Evolutionary conservation across 2,797 vertebrate genomes (phyloP).

Genomic region (Enteromius trimaculatus): DNA sequence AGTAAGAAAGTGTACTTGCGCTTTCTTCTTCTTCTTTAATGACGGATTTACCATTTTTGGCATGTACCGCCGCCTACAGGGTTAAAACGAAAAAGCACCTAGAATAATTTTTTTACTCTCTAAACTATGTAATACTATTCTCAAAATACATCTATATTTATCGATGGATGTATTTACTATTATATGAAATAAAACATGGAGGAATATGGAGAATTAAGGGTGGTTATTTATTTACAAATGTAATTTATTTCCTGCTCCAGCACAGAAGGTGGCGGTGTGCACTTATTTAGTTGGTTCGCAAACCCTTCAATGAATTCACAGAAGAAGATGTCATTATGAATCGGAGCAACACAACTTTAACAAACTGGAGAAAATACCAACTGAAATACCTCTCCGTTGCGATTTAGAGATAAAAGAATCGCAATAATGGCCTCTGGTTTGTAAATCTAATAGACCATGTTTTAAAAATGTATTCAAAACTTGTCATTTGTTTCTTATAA

Average conservation of each 20-base stretch:
- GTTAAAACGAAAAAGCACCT: background rate
- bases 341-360: background rate
- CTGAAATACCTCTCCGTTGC: conserved; percentile 7
- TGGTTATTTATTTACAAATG: background rate
- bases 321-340: background rate
- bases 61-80: background rate
- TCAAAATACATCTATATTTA: background rate
- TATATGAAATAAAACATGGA: background rate
- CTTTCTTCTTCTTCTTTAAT: background rate
- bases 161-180: background rate
- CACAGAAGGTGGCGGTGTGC: conserved; percentile 2
- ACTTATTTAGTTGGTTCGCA: background rate
- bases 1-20: background rate
- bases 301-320: too few relatives aligned
- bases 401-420: background rate
- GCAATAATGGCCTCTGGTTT: conserved; percentile 63
- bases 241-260: background rate
- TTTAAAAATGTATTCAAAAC: background rate
- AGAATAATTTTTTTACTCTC: background rate
- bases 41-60: background rate
- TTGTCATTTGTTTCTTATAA: background rate
- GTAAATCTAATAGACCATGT: background rate
- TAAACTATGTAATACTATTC: background rate
- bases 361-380: background rate
- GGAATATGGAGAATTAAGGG: background rate